Evolutionary conservation across 1,140 invertebrate genomes (phyloP).

Genomic region (Panagrolaimus sp.): DNA sequence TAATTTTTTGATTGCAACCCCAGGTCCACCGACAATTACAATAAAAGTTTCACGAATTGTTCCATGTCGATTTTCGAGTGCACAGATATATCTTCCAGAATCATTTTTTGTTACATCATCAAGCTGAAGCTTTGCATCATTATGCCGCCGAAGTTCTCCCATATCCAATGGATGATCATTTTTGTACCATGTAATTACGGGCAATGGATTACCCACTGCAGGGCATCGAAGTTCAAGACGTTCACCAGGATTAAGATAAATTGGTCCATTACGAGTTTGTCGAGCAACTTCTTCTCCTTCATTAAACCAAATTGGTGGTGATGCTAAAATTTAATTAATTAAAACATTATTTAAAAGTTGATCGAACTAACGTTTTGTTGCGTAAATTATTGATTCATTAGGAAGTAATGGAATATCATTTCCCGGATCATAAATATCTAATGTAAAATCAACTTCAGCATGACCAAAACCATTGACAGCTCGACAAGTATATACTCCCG

Average conservation of each 20-base stretch:
- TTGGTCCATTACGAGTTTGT: not conserved
- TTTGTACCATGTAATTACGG: constrained; percentile 3
- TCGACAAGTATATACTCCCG: not conserved
- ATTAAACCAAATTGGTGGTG: not conserved
- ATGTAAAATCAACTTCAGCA: constrained; percentile 9
- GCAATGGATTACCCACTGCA: not conserved
- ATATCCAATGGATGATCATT: constrained; percentile 1
- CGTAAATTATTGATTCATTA: not conserved
- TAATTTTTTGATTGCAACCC: not conserved
- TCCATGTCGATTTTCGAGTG: constrained; percentile 10
- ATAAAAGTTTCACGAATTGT: constrained; percentile 1
- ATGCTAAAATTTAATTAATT: constrained; percentile 1
- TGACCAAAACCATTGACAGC: constrained; percentile 1
- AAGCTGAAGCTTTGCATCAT: not conserved
- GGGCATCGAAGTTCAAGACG: constrained; percentile 4
- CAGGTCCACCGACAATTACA: constrained; percentile 11
- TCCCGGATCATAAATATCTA: not conserved
- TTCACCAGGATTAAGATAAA: not conserved
- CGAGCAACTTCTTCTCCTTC: not conserved
- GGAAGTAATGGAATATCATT: constrained; percentile 11
- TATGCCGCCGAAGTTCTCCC: constrained; percentile 6
- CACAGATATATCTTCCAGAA: not conserved
- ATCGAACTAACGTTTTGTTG: not conserved
- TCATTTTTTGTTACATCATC: constrained; percentile 7
- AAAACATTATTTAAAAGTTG: not conserved